These are phyloP conservation scores for Sarotherodon lohbergeri DNA, from an alignment of 2,113 vertebrate species.

Conservation along the genomic window DNA sequence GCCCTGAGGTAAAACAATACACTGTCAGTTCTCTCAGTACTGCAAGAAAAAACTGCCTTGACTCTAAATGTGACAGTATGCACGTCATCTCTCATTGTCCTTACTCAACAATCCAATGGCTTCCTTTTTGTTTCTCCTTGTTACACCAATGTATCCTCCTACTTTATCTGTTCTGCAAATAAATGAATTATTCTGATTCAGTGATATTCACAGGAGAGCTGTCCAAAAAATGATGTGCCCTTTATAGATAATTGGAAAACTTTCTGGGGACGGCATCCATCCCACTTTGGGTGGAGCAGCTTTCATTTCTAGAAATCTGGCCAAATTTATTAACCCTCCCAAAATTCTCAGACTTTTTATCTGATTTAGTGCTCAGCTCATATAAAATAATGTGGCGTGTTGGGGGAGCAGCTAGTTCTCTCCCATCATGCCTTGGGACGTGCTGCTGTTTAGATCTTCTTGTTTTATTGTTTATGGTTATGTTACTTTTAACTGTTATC, in stretches of 20 bases:
- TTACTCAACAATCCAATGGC: not conserved
- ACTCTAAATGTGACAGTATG: not conserved
- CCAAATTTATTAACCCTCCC: not conserved
- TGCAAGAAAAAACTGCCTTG: not conserved
- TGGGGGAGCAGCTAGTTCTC: too few relatives aligned
- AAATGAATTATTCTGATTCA: not conserved
- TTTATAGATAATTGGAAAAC: not conserved
- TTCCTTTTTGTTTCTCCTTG: not conserved
- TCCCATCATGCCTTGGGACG: too few relatives aligned
- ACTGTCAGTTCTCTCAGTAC: not conserved
- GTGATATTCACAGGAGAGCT: not conserved
- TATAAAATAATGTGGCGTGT: too few relatives aligned
- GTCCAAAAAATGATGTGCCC: not conserved
- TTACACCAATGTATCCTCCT: not conserved
- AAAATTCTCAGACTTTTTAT: too few relatives aligned
- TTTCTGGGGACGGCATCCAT: not conserved
- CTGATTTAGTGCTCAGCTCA: too few relatives aligned
- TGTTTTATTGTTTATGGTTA: too few relatives aligned
- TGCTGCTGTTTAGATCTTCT: too few relatives aligned
- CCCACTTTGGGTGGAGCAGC: not conserved
- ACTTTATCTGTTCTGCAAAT: not conserved
- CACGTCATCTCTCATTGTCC: not conserved
- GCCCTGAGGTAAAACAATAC: slow-evolving; percentile 27
- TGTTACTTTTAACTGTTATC: too few relatives aligned
- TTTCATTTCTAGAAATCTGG: not conserved